Evolutionary conservation across 2,797 vertebrate species (phyloP).

Genomic region (Falco concolor): DNA sequence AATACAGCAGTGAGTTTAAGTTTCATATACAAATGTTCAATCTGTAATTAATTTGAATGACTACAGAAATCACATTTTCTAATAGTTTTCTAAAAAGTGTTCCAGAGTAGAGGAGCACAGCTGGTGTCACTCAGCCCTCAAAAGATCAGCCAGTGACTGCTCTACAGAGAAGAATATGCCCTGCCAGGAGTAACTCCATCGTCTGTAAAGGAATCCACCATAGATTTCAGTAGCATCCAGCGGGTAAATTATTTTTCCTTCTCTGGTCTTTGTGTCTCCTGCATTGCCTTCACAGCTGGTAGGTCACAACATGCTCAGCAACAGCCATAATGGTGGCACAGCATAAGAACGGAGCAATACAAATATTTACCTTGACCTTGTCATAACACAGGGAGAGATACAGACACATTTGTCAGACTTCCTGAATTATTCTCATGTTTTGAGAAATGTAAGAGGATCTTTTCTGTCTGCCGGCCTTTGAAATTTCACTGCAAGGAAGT

Average conservation of each 20-base stretch:
- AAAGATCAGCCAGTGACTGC: neutral
- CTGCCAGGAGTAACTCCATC: neutral
- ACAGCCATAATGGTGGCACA: neutral
- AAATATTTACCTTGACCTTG: conserved; percentile 12
- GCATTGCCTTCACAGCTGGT: neutral
- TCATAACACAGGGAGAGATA: neutral
- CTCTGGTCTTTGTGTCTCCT: neutral
- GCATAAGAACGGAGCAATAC: neutral
- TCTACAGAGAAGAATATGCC: neutral
- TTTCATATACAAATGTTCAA: neutral
- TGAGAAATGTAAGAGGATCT: neutral
- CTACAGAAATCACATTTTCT: neutral
- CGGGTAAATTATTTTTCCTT: neutral
- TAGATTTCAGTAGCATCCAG: neutral
- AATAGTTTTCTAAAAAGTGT: neutral
- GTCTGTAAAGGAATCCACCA: neutral
- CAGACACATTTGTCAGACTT: neutral
- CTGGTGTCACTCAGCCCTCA: neutral
- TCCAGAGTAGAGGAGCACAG: neutral
- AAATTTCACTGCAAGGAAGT: neutral
- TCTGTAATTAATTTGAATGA: neutral
- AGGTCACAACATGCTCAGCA: neutral
- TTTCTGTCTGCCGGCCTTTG: neutral
- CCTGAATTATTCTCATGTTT: neutral
- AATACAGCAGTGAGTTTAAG: neutral